Evolutionary conservation across 1,140 invertebrate species (phyloP).

Genomic region (Dendrolimus kikuchii): DNA sequence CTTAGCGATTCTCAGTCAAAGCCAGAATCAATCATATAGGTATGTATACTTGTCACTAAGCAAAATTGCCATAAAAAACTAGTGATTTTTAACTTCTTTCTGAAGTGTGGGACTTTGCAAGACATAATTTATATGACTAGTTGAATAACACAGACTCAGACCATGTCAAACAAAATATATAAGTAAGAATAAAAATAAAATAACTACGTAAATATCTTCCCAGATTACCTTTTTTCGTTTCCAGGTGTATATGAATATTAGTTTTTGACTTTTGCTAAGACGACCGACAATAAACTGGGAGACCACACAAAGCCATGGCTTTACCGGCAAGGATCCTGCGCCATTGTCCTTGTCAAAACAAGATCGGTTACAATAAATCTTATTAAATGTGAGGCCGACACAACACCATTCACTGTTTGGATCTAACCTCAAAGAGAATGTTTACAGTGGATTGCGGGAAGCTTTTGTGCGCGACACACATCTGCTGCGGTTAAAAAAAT

Average conservation of each 20-base stretch:
- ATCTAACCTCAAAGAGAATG: slow-evolving; percentile 33
- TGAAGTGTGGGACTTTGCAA: too few relatives aligned
- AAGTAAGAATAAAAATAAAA: too few relatives aligned
- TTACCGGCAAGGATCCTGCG: slow-evolving; percentile 37
- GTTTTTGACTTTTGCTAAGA: slow-evolving; percentile 44
- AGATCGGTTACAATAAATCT: slow-evolving; percentile 69
- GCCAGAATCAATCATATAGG: too few relatives aligned
- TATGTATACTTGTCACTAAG: too few relatives aligned
- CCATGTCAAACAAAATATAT: too few relatives aligned
- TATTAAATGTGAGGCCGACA: slow-evolving; percentile 51
- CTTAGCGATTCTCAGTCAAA: too few relatives aligned
- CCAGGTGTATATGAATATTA: slow-evolving; percentile 41
- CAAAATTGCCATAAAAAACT: too few relatives aligned
- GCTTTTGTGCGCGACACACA: slow-evolving; percentile 36
- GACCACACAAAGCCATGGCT: slow-evolving; percentile 54
- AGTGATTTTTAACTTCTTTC: too few relatives aligned
- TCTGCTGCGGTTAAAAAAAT: too few relatives aligned
- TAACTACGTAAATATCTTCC: too few relatives aligned
- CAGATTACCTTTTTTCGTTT: slow-evolving; percentile 12
- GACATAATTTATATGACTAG: too few relatives aligned
- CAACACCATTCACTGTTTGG: slow-evolving; percentile 47
- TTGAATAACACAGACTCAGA: too few relatives aligned
- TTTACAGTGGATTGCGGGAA: slow-evolving; percentile 41
- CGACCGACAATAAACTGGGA: slow-evolving; percentile 21
- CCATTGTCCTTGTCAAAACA: slow-evolving; percentile 65